Conservation (phyloP, 2,113 vertebrate species). For the Chascanopsetta lugubris region DNA sequence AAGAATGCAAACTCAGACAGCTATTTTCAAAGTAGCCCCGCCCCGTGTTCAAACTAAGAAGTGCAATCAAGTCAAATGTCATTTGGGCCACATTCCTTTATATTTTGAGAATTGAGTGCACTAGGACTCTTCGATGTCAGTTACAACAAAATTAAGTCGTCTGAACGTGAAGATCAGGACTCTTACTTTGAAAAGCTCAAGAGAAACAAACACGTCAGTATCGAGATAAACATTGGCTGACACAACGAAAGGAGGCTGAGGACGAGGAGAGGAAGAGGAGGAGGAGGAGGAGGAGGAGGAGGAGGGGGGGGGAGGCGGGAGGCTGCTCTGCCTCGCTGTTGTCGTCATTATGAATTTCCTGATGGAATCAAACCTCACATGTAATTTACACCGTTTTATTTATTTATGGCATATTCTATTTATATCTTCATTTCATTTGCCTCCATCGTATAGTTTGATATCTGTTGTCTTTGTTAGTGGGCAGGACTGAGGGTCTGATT, state of each 20-base stretch:
- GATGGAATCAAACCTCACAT: neutral
- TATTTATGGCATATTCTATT: neutral
- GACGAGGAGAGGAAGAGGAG: slow-evolving; percentile 3
- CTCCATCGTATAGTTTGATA: neutral
- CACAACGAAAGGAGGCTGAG: neutral
- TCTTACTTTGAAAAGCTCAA: slow-evolving; percentile 14
- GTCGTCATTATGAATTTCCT: slow-evolving; percentile 3
- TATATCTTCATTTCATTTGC: neutral
- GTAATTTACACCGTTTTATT: neutral
- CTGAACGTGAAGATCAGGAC: slow-evolving; percentile 4
- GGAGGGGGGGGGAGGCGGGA: neutral
- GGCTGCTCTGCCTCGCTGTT: slow-evolving; percentile 52
- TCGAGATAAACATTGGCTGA: neutral
- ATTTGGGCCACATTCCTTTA: no score
- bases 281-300: slow-evolving; percentile 7
- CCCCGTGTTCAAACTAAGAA: no score
- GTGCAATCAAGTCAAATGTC: no score
- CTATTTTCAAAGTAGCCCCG: no score
- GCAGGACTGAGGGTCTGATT: neutral
- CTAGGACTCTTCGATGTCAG: no score
- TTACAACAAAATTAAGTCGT: slow-evolving; percentile 2
- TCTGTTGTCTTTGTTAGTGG: neutral
- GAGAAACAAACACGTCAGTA: neutral
- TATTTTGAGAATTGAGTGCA: no score
- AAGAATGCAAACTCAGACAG: no score